Evolutionary conservation across 1,140 invertebrate genomes (phyloP), one percentile per base, ranked within the genome.

Genomic region (Cephus cinctus): DNA sequence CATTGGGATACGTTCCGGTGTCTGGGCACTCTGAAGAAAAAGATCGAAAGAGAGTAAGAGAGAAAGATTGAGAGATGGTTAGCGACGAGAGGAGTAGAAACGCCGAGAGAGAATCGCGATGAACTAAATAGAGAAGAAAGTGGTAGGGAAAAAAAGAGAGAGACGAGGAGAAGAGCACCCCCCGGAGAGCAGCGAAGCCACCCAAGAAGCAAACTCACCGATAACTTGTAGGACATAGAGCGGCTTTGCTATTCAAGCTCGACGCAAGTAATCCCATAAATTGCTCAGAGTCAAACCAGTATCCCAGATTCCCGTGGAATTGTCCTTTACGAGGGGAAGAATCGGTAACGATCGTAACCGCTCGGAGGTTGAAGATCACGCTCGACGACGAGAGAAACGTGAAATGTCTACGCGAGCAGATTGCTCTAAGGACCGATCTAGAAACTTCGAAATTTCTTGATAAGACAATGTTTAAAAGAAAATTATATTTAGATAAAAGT

Each of bases 121-220:
- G 27, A 30, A 30, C 27, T 8, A 12, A 9, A 30, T 30, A 30
- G 9, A 8, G 9, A 30, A 1, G 27, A 12, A 35, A 42, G 38
- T 27, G 23, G 38, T 39, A 22, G 39, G 12, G 9, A 8, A n/a
- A 12, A 36, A 36, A 14, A 36, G 15, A 36, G 32, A 36, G 34
- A 38, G 49, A 45, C 27, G 43, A 45, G 48, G 40, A 39, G 51
- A 49, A 54, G 53, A 56, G 58, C 63, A 70, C 67, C 69, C 67
- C 71, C 69, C 56, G 69, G 67, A 60, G 69, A 68, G 67, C 39
- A 52, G 56, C 50, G 53, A 61, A 70, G 67, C 71, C 71, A 73
- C 71, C 71, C 71, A 71, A 71, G 69, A 69, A 73, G 71, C 69
- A 62, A 61, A 64, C 62, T 62, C 53, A 57, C 58, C 62, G 65